Conservation (phyloP, 2,113 vertebrate genomes). For the Hippocampus zosterae region DNA sequence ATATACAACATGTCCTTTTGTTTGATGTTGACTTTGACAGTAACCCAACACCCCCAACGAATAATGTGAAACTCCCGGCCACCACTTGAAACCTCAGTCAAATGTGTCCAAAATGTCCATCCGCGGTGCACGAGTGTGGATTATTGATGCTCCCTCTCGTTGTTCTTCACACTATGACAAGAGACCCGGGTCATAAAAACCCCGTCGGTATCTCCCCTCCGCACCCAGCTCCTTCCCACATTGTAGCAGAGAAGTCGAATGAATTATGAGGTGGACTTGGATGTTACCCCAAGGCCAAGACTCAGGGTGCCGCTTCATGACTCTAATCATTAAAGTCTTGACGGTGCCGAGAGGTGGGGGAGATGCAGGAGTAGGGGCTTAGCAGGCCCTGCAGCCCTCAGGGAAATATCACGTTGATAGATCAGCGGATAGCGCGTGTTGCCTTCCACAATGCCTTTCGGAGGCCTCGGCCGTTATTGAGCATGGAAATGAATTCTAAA, state of each 20-base stretch:
- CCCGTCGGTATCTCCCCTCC: slow-evolving; percentile 24
- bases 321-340: slow-evolving; percentile 68
- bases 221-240: slow-evolving; percentile 16
- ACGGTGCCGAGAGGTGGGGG: slow-evolving; percentile 20
- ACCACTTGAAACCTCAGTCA: not conserved
- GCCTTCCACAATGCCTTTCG: slow-evolving; percentile 42
- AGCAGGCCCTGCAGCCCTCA: slow-evolving; percentile 41
- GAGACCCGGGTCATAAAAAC: not conserved
- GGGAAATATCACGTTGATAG: slow-evolving; percentile 65
- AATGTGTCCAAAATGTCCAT: not conserved
- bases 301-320: slow-evolving; percentile 60
- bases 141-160: slow-evolving; percentile 15
- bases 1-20: no score
- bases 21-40: no score
- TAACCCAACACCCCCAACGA: no score
- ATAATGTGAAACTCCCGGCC: no score
- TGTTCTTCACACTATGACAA: slow-evolving; percentile 25
- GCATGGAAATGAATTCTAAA: slow-evolving; percentile 47
- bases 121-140: not conserved
- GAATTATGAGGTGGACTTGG: slow-evolving; percentile 62
- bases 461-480: slow-evolving; percentile 42
- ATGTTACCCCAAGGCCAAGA: slow-evolving; percentile 57
- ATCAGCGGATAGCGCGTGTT: slow-evolving; percentile 55
- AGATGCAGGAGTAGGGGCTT: slow-evolving; percentile 56
- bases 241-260: slow-evolving; percentile 48